Base-by-base conservation (phyloP, 1,140 invertebrate species). In the Manduca sexta region DNA sequence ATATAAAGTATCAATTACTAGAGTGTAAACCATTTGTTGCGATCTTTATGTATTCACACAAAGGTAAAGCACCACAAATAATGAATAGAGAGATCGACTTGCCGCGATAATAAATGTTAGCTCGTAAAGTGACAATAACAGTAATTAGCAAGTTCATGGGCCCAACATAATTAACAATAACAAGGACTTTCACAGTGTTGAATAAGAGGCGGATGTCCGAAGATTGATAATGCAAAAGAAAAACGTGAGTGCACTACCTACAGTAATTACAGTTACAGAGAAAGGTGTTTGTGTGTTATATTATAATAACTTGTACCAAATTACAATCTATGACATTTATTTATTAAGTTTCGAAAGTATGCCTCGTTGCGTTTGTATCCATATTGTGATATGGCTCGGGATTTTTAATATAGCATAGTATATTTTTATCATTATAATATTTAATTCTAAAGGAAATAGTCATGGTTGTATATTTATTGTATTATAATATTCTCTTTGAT, bases 291-390 rank as follows among this genome's bases (percentile, higher is more conserved):
- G 64, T 66, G 57, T 63, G 46, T 58, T 51, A 66, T 64, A 65
- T 63, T 64, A 64, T 66, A 76, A 73, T 62, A 64, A 64, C 63
- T 52, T 62, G 57, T 57, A 52, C 63, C 60, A 75, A 72, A 74
- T 75, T 65, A 74, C 68, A 61, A 65, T 71, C 61, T 65, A 63
- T 64, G 69, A 71, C 69, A 70, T 74, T 77, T 69, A 64, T 65
- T 59, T 67, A 69, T 70, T 59, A 50, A 45, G 54, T 50, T 75
- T 70, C 56, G 73, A 79, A 79, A 79, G 71, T 71, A 68, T 68
- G 59, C 51, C 41, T 52, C 45, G 64, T 59, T 64, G 69, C n/a
- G n/a, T 74, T 73, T 71, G 65, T 60, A 51, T 53, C 61, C 64
- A 49, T 54, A 51, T 40, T 40, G 16, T 64, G 60, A 64, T 49